Conservation (phyloP, 1,140 invertebrate species). For the Notospermus geniculatus region DNA sequence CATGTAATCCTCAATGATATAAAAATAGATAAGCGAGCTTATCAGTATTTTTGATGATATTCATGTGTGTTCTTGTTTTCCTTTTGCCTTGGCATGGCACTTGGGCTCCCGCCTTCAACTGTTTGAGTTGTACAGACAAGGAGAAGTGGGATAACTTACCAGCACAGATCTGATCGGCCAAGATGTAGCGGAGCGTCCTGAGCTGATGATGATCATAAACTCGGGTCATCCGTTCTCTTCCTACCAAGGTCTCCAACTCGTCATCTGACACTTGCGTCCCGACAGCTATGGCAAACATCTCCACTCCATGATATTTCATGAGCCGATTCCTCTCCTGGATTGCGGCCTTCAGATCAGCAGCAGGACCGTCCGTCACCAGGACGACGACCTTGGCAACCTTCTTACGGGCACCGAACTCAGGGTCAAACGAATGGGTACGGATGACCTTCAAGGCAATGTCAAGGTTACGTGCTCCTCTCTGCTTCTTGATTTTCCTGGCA, state of each 20-base stretch:
- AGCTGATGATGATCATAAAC: no score
- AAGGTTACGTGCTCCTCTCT: conserved; percentile 13
- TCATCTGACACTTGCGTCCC: conserved; percentile 26
- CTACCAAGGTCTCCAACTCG: conserved; percentile 32
- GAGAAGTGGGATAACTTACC: no score
- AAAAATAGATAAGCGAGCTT: no score
- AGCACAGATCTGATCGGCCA: no score
- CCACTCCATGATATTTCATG: conserved; percentile 26
- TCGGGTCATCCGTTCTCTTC: not conserved
- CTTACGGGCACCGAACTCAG: conserved; percentile 13
- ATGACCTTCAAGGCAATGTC: conserved; percentile 14
- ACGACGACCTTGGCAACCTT: conserved; percentile 14
- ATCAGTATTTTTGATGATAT: no score
- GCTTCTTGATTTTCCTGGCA: not conserved
- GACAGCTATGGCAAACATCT: conserved; percentile 37
- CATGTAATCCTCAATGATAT: no score
- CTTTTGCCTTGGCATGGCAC: no score
- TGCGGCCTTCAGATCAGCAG: not conserved
- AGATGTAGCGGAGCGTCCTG: no score
- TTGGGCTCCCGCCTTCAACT: no score
- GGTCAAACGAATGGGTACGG: conserved; percentile 15
- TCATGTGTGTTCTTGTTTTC: no score
- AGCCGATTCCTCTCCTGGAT: conserved; percentile 5
- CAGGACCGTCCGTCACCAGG: conserved; percentile 15
- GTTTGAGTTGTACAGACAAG: no score